phyloP scores from a whole-genome alignment of 2,888 invertebrate genomes.

The Standfussiana lucernea region DNA sequence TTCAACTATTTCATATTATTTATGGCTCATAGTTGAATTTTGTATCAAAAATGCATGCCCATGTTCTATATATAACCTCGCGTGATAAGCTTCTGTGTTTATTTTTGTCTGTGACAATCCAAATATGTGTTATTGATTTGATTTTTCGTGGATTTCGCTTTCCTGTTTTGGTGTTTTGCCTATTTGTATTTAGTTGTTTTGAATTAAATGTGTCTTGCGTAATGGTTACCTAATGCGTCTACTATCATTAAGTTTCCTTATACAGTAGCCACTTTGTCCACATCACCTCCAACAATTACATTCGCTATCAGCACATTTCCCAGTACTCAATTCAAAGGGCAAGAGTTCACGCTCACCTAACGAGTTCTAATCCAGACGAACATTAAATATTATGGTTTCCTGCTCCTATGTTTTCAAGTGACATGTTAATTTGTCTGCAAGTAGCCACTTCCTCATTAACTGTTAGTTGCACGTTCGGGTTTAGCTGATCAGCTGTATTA shows the following conservation, averaged over 20 bases:
- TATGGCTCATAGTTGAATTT: slow-evolving; percentile 72
- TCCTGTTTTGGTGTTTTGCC: slow-evolving; percentile 1
- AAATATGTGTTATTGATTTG: slow-evolving; percentile 60
- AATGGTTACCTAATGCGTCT: neutral
- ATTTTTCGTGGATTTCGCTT: slow-evolving; percentile 35
- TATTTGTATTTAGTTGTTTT: neutral
- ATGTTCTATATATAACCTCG: slow-evolving; percentile 72
- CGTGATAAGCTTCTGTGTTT: slow-evolving; percentile 65
- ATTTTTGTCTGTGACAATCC: slow-evolving; percentile 65
- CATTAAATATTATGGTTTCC: slow-evolving; percentile 87
- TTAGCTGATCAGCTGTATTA: slow-evolving; percentile 83
- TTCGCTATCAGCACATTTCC: slow-evolving; percentile 58
- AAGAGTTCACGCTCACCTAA: slow-evolving; percentile 76
- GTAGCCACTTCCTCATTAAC: slow-evolving; percentile 90
- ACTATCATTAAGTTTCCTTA: neutral
- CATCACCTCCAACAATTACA: slow-evolving; percentile 47
- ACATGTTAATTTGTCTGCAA: slow-evolving; percentile 87
- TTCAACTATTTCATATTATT: slow-evolving; percentile 74
- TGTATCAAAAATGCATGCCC: slow-evolving; percentile 75
- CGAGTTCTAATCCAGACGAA: slow-evolving; percentile 86
- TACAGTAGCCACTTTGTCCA: neutral
- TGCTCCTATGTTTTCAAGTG: slow-evolving; percentile 86
- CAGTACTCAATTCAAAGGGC: slow-evolving; percentile 68
- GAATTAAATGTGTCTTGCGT: neutral
- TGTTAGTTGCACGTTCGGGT: slow-evolving; percentile 85